Base-by-base conservation (phyloP, 2,888 invertebrate species). In the Listrodromus nycthemerus region DNA sequence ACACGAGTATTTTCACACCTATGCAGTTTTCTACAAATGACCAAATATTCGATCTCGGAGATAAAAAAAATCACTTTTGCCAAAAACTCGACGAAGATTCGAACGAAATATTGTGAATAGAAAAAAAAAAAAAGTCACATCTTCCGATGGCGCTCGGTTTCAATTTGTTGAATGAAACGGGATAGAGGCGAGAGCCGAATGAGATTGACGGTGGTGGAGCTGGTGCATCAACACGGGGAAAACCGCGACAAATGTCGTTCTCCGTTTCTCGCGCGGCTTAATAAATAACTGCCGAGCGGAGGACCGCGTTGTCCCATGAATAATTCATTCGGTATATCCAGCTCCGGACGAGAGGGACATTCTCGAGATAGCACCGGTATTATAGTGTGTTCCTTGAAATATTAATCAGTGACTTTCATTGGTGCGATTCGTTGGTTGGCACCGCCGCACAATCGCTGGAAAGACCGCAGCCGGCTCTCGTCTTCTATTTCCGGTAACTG, bases 321-420 rank as follows among this genome's bases (percentile, higher is more conserved):
- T 84, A 74, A 80, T 84, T 84, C 84, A 84, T 78, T 24, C 69
- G 73, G 52, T 74, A 61, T 74, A 67, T 70, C 30, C 52, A 45
- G 55, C 48, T 45, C 30, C 52, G 63, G 58, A 63, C 37, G 48
- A 33, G 65, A 66, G 78, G 81, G 74, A 81, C 78, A 84, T 78
- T 81, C 78, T 70, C 78, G 66, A 65, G 81, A 81, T 80, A 80
- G 70, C 61, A 27, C 48, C 55, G 21, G 37, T 27, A 48, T 33
- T 61, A 58, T 70, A 78, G 74, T 70, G 58, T 84, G 78, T 78
- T 71, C 52, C 66, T 27, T 84, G 84, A 84, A 84, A 81, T 84
- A 81, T 84, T 84, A 84, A 84, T 84, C 84, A 80, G 77, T 71
- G 73, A 85, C 67, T 80, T 83, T 80, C 77, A 82, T 83, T 80